Evolutionary conservation across 2,888 invertebrate genomes (phyloP).

Genomic region (Onthophagus sagittarius): DNA sequence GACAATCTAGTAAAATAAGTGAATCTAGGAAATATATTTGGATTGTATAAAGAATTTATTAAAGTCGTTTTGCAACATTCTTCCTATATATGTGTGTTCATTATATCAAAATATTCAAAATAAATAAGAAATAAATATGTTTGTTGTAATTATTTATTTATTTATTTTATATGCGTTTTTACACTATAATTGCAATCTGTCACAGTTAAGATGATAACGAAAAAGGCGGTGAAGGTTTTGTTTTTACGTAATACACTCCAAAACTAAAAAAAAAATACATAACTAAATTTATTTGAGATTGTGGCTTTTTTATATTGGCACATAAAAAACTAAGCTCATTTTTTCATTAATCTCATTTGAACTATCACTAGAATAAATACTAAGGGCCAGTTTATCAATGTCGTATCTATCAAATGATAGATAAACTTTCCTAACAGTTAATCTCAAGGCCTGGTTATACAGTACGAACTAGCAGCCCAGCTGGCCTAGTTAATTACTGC

Average conservation of each 20-base stretch:
- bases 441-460: no score
- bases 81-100: neutral
- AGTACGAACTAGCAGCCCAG: no score
- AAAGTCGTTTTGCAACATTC: neutral
- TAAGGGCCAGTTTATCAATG: no score
- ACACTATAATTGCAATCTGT: neutral
- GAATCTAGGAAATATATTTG: neutral
- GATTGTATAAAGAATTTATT: neutral
- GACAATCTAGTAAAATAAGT: neutral
- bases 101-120: neutral
- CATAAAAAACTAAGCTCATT: no score
- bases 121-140: neutral
- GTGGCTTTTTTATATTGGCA: no score
- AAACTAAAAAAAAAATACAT: constrained; percentile 30
- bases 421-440: no score
- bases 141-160: neutral
- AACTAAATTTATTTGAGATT: no score
- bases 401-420: no score
- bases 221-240: constrained; percentile 32
- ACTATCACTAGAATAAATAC: no score
- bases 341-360: no score
- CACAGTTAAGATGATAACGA: constrained; percentile 16
- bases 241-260: constrained; percentile 37
- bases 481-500: no score
- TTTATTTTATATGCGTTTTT: neutral